Conservation (phyloP, 2,797 vertebrate species). For the Lepilemur ruficaudatus region DNA sequence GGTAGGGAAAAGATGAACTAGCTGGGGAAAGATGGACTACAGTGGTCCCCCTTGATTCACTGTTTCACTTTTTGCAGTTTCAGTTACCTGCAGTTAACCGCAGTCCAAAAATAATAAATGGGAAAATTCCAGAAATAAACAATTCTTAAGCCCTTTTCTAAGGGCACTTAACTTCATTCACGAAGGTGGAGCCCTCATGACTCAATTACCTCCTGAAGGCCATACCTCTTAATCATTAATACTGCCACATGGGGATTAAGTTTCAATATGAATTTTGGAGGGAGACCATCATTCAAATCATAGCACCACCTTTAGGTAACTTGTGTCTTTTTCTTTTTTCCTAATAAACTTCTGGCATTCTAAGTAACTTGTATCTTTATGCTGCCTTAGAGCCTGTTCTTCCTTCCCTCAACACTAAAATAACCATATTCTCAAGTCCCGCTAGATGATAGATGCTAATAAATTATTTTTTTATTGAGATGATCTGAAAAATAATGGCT, state of each 20-base stretch:
- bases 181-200: background rate
- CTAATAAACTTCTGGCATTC: too few relatives aligned
- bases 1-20: background rate
- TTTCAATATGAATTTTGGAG: background rate
- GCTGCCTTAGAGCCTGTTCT: background rate
- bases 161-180: background rate
- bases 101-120: too few relatives aligned
- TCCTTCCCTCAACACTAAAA: background rate
- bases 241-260: background rate
- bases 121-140: too few relatives aligned
- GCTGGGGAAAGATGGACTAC: too few relatives aligned
- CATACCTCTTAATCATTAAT: background rate
- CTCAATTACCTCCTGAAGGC: background rate
- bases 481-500: background rate
- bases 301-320: background rate
- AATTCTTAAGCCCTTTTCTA: background rate
- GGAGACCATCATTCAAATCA: background rate
- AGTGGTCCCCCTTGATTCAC: too few relatives aligned
- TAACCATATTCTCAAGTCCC: background rate
- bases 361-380: background rate
- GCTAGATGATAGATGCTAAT: background rate
- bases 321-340: background rate
- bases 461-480: background rate
- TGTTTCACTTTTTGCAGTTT: too few relatives aligned
- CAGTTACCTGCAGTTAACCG: too few relatives aligned